Evolutionary conservation across 2,888 invertebrate genomes (phyloP).

Genomic region (Mystacides longicornis): DNA sequence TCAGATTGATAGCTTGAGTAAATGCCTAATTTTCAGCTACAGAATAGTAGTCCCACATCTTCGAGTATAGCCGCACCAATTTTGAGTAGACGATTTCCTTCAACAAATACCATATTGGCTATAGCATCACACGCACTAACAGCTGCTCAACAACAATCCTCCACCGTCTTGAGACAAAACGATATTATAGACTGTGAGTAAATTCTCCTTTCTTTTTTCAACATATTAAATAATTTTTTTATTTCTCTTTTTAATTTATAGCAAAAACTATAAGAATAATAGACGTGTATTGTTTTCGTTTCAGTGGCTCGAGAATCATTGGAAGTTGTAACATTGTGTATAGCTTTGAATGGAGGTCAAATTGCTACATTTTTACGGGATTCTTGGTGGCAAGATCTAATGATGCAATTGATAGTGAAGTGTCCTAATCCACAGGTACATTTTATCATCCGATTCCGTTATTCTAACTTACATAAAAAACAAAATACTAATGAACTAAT

Average conservation of each 20-base stretch:
- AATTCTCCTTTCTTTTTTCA: too few relatives aligned
- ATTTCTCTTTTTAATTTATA: too few relatives aligned
- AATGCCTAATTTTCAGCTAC: slow-evolving; percentile 38
- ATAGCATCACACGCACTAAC: slow-evolving; percentile 40
- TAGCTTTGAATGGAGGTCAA: slow-evolving; percentile 83
- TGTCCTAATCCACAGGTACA: slow-evolving; percentile 63
- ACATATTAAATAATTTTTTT: too few relatives aligned
- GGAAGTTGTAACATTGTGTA: slow-evolving; percentile 83
- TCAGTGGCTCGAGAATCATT: slow-evolving; percentile 84
- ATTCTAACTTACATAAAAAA: not conserved
- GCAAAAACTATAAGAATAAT: not conserved
- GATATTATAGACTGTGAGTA: slow-evolving; percentile 55
- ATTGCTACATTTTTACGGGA: slow-evolving; percentile 76
- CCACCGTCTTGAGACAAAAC: slow-evolving; percentile 42
- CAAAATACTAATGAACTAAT: not conserved
- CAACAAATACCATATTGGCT: slow-evolving; percentile 41
- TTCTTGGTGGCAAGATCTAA: slow-evolving; percentile 79
- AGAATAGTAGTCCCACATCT: slow-evolving; percentile 30
- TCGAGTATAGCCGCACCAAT: slow-evolving; percentile 26
- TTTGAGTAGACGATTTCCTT: slow-evolving; percentile 44
- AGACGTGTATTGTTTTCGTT: not conserved
- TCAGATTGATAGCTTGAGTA: too few relatives aligned
- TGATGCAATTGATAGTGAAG: slow-evolving; percentile 79
- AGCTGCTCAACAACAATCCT: slow-evolving; percentile 33
- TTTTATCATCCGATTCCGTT: not conserved